Base-by-base conservation (phyloP, 2,797 vertebrate species). In the Poeciliopsis paucimaculata region DNA sequence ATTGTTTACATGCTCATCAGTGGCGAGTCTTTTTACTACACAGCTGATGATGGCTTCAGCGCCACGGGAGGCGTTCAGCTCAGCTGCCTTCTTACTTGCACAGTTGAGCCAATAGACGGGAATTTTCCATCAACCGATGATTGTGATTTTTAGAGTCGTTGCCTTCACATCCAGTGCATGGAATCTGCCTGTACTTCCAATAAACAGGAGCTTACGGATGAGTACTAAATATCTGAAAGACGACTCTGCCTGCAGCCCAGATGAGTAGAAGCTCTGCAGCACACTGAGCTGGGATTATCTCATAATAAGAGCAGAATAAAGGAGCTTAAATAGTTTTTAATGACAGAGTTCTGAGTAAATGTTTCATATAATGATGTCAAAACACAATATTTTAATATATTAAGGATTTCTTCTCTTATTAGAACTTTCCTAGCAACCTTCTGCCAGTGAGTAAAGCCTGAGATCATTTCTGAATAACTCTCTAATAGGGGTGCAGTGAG, bases 11-110 rank as follows among this genome's bases (percentile, higher is more conserved):
- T 87, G 80, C 79, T 85, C 74, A 73, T 88, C 76, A 46, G 80
- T 64, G 47, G 57, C 62, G 10, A 57, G 81, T 45, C 43, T 82
- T 76, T 84, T 83, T 72, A 78, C 78, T 84, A 72, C 77, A 72
- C 90, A 90, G 90, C 87, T 86, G 90, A 82, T 88, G 90, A 93
- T 92, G 92, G 91, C 87, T 88, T 75, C 49, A 0, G 3, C 45
- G 57, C 78, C 82, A 88, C 62, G 84, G 78, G 84, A 89, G 87
- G 85, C 47, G 79, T 89, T 34, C 71, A 73, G 84, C 88, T 91
- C 68, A 2, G 90, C 92, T 92, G 88, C 93, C 87, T 77, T 9
- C 47, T 82, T 70, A 73, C 80, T 82, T 77, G 39, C 72, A 28
- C 1, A 62, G 77, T 71, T 72, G 68, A 88, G 85, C 93, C 90